These are phyloP conservation scores for Euthynnus affinis DNA, from an alignment of 2,797 vertebrate species.

Conservation along the genomic window DNA sequence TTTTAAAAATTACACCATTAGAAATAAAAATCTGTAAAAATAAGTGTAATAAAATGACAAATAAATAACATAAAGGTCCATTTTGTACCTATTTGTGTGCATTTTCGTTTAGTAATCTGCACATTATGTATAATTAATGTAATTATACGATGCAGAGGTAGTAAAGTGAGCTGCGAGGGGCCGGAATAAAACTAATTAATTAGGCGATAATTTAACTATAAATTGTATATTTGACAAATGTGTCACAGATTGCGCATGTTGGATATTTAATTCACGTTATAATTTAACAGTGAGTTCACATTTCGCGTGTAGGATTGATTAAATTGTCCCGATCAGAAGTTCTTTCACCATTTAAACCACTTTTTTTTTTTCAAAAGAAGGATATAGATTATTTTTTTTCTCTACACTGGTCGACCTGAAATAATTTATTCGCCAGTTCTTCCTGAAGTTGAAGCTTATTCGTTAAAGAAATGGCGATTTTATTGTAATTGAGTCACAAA, in stretches of 20 bases:
- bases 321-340: neutral
- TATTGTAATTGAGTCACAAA: conserved; percentile 20
- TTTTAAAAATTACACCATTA: neutral
- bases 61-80: neutral
- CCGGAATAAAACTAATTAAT: neutral
- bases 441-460: neutral
- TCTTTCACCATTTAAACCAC: neutral
- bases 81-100: rapidly evolving
- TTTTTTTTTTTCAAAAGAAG: neutral
- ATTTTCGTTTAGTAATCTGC: neutral
- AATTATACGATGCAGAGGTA: neutral
- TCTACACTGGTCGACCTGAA: rapidly evolving
- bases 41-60: rapidly evolving
- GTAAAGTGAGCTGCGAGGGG: neutral
- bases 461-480: neutral
- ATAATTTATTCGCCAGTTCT: neutral
- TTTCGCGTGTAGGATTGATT: rapidly evolving
- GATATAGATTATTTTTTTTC: neutral
- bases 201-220: neutral
- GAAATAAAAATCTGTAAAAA: neutral
- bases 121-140: neutral
- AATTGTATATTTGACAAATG: neutral
- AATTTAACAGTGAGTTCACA: neutral
- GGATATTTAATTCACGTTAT: neutral
- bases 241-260: neutral